Evolutionary conservation across 2,888 invertebrate genomes (phyloP), one percentile per base, ranked within the genome.

Genomic region (Hyles lineata): DNA sequence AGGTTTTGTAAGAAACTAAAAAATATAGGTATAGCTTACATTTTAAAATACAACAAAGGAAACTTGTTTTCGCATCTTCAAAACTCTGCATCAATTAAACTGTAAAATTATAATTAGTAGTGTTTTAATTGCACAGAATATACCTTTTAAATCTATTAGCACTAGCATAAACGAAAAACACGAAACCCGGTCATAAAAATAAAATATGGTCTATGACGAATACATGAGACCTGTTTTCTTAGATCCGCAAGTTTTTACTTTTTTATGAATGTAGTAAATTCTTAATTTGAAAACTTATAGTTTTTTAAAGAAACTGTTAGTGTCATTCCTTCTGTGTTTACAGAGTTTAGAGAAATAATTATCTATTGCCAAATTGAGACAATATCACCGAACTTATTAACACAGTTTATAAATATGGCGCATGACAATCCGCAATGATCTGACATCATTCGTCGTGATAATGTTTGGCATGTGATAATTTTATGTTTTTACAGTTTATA

Each of bases 61-160:
- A 70, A n/a, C 17, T 4, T 0, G 8, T 23, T 52, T 21, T 50
- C 21, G 69, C 23, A 69, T 2, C 52, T 25, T 58, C 21, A 55
- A 23, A 70, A 55, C 29, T n/a, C 23, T 15, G 0, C 23, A 50
- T n/a, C 23, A 52, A 29, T 52, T 19, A 50, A 32, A 58, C 70
- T 55, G 23, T 70, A 70, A 70, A 70, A 70, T 70, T 70, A 70
- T 70, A 70, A 70, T 70, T 70, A 32, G 55, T 70, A 58, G 55
- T 70, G n/a, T 21, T 70, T 25, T 55, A 58, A 70, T 70, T 15
- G 55, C 32, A 52, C 15, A 19, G 19, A 5, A n/a, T 55, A 29
- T 70, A 29, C 52, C 52, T 70, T 70, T 70, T 70, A 70, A 70
- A 70, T 58, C 70, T 70, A 70, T 70, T 70, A 70, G 70, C 70